Base-by-base conservation (phyloP, 2,113 vertebrate genomes). In the Eptatretus burgeri region DNA sequence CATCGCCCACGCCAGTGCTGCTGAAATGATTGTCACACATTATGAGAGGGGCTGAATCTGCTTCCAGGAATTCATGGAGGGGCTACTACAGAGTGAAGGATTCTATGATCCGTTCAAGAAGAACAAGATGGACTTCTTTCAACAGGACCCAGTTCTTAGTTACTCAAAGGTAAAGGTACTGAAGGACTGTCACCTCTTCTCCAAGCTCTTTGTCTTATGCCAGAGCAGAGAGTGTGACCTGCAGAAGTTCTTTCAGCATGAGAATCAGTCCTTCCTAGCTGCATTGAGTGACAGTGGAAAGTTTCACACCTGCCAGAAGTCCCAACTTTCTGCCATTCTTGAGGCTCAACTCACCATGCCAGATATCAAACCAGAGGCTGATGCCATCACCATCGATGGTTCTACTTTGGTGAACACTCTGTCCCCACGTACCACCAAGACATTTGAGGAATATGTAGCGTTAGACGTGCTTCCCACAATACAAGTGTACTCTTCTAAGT, bases 181-280 rank as follows among this genome's bases (percentile, higher is more conserved):
- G 51, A 64, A 65, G 68, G 62, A 65, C 41, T 67, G 49, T n/a
- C 41, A 67, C 51, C 63, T 68, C 11, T 67, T 68, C 64, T 65
- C 66, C 50, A 49, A 62, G 49, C 68, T 67, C 12, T 65, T 69
- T 52, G 66, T 67, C 62, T 69, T 64, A 49, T 69, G 68, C 27
- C 68, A 69, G 64, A 64, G 27, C 64, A 64, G 68, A 51, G 41
- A 67, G 20, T 64, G 51, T 60, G 66, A 67, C 50, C 49, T 67
- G 16, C 49, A 56, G n/a, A 17, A 51, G 49, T 67, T 65, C 63
- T 60, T 67, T 51, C 62, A 49, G 18, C 51, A 67, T 64, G 65
- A 67, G 62, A 67, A 65, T 49, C 56, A 65, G 49, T 50, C 50
- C 27, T 51, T 52, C 53, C 66, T 63, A 13, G 52, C 11, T 14